phyloP scores from a whole-genome alignment of 23 tunicate species.

The Phallusia fumigata region DNA sequence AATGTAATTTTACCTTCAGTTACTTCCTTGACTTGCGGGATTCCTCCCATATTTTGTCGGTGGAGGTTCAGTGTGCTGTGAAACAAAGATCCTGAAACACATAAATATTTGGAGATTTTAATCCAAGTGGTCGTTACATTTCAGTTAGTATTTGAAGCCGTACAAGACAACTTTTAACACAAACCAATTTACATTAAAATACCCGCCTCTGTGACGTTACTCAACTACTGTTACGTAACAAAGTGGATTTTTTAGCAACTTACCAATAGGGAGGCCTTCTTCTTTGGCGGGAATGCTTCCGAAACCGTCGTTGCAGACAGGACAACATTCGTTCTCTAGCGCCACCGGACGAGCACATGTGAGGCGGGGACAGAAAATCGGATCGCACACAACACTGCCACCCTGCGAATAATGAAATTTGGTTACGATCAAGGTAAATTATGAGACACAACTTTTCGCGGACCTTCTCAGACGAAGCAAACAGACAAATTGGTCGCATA shows the following conservation, averaged over 20 bases:
- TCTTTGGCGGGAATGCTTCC: slow-evolving; percentile 25
- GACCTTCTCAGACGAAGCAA: no score
- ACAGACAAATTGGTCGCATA: no score
- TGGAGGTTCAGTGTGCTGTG: neutral
- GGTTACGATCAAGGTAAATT: neutral
- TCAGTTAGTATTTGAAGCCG: no score
- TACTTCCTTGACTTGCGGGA: neutral
- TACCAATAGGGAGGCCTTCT: slow-evolving; percentile 45
- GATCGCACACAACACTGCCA: slow-evolving; percentile 56
- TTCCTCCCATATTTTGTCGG: neutral
- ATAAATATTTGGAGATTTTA: neutral
- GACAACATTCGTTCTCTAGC: slow-evolving; percentile 54
- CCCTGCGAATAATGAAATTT: slow-evolving; percentile 10
- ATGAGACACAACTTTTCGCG: no score
- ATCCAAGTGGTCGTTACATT: no score
- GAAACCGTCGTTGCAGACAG: slow-evolving; percentile 74
- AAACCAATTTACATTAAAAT: no score
- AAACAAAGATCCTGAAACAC: neutral
- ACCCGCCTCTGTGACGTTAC: no score
- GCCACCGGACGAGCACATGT: slow-evolving; percentile 54
- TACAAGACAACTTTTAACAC: no score
- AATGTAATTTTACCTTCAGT: neutral
- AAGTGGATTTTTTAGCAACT: neutral
- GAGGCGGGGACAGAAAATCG: slow-evolving; percentile 53
- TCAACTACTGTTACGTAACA: no score